Conservation (phyloP, 2,888 invertebrate genomes). For the Pediacus dermestoides region DNA sequence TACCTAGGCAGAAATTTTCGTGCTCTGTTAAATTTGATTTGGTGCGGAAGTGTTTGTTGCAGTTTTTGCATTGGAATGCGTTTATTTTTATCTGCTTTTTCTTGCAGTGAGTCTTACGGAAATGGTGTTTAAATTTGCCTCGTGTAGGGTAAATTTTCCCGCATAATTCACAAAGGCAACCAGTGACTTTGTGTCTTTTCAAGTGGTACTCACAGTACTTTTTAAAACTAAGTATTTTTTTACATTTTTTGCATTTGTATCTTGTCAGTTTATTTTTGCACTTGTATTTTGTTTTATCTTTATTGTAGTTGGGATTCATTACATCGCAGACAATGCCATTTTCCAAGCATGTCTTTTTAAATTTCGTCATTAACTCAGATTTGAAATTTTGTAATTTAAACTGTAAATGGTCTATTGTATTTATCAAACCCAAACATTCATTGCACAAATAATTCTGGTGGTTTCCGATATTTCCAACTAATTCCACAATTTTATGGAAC, state of each 20-base stretch:
- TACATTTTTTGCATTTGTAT: constrained; percentile 42
- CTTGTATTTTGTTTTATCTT: constrained; percentile 13
- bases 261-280: constrained; percentile 19
- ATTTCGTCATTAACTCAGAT: constrained; percentile 40
- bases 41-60: constrained; percentile 41
- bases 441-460: constrained; percentile 42
- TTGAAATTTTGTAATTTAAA: constrained; percentile 41
- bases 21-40: constrained; percentile 44
- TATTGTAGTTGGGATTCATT: constrained; percentile 11
- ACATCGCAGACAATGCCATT: constrained; percentile 22
- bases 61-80: constrained; percentile 39
- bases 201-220: constrained; percentile 37
- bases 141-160: constrained; percentile 35
- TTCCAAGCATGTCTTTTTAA: constrained; percentile 33
- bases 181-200: constrained; percentile 33
- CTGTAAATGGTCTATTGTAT: constrained; percentile 48
- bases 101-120: constrained; percentile 13
- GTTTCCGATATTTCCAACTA: constrained; percentile 31
- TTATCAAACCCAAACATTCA: constrained; percentile 46
- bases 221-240: constrained; percentile 36
- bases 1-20: constrained; percentile 43
- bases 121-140: constrained; percentile 30
- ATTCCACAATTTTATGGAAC: constrained; percentile 34
- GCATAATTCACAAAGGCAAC: constrained; percentile 44
- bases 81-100: constrained; percentile 29